These are phyloP conservation scores for Leptopilina boulardi DNA, from an alignment of 1,140 invertebrate genomes.

Conservation along the genomic window DNA sequence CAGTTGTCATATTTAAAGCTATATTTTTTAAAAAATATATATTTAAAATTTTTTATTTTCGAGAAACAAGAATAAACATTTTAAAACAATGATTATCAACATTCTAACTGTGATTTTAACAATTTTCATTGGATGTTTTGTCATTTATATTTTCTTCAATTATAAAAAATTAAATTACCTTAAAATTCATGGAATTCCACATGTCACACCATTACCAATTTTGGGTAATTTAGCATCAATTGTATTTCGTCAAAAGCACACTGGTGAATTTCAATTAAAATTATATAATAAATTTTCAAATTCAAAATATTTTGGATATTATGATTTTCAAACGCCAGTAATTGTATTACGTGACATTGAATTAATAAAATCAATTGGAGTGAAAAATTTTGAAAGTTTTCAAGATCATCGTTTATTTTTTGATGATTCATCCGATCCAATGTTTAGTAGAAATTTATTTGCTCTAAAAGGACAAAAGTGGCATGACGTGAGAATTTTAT, in stretches of 20 bases:
- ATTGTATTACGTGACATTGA: constrained; percentile 79
- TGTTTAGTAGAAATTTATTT: constrained; percentile 76
- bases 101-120: too few species aligned
- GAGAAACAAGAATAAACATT: too few species aligned
- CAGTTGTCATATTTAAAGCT: too few species aligned
- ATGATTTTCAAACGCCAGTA: constrained; percentile 70
- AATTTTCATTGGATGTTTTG: not conserved
- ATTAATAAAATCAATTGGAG: constrained; percentile 77
- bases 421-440: constrained; percentile 69
- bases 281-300: constrained; percentile 22
- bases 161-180: constrained; percentile 14
- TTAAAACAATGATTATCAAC: too few species aligned
- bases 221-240: constrained; percentile 30
- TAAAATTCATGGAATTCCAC: constrained; percentile 36
- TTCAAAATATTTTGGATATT: constrained; percentile 35
- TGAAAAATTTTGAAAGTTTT: constrained; percentile 83
- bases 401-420: constrained; percentile 74
- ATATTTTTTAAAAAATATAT: too few species aligned
- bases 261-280: not conserved
- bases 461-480: constrained; percentile 77
- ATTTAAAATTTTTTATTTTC: too few species aligned
- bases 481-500: constrained; percentile 58
- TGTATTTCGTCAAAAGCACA: not conserved
- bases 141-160: not conserved
- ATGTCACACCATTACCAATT: constrained; percentile 27